Percentiles rank a stretch among this genome's conserved stretches.
Conservation (phyloP, 92 coral and sea anemone species). For the Palythoa caribaeorum region DNA sequence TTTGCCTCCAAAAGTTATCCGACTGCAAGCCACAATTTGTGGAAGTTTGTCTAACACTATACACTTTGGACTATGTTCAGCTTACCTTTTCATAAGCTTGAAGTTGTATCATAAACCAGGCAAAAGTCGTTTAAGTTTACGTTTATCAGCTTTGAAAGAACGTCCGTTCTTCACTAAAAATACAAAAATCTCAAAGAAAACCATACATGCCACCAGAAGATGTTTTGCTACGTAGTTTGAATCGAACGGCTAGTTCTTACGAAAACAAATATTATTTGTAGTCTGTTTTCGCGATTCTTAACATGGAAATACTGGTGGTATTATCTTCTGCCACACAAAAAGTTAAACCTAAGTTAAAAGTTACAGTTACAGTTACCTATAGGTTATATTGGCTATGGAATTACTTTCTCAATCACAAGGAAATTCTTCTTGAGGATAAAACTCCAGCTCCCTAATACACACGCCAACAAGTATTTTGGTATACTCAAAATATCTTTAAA, state of each 20-base stretch:
- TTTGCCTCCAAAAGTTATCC: background rate
- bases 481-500: too few relatives aligned
- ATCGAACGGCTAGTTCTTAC: background rate
- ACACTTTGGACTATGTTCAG: background rate
- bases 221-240: slow-evolving; percentile 43
- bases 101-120: background rate
- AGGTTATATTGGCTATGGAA: too few relatives aligned
- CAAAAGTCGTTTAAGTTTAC: background rate
- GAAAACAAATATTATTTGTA: slow-evolving; percentile 32
- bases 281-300: slow-evolving; percentile 23
- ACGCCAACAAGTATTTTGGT: too few relatives aligned
- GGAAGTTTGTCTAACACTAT: background rate
- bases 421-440: too few relatives aligned
- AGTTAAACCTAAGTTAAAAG: background rate
- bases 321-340: background rate
- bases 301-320: slow-evolving; percentile 47
- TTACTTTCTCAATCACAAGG: too few relatives aligned
- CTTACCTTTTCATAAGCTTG: slow-evolving; percentile 24
- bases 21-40: background rate
- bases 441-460: too few relatives aligned
- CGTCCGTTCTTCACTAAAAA: background rate
- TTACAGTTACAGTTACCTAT: too few relatives aligned
- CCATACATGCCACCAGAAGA: slow-evolving; percentile 30
- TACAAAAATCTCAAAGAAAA: background rate
- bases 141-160: background rate